These are phyloP conservation scores for Nemoura dubitans DNA, from an alignment of 2,888 invertebrate genomes.

Conservation along the genomic window DNA sequence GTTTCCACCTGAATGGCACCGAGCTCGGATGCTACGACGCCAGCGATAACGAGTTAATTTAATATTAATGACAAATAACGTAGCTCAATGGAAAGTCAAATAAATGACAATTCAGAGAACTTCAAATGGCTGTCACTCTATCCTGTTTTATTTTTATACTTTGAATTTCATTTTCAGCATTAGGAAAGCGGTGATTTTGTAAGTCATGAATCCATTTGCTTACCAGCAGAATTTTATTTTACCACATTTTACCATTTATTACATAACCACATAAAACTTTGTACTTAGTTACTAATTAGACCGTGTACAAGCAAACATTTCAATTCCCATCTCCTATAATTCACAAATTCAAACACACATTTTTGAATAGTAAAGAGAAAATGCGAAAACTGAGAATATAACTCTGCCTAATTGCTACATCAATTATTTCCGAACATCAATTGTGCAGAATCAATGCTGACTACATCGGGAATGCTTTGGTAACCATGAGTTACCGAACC, in stretches of 20 bases:
- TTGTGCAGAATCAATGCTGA: background rate
- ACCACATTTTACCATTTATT: background rate
- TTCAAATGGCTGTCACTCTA: too few species aligned
- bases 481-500: constrained; percentile 2
- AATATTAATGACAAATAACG: background rate
- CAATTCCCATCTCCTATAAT: background rate
- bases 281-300: background rate
- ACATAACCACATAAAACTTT: background rate
- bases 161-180: too few species aligned
- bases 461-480: background rate
- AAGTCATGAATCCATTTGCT: too few species aligned
- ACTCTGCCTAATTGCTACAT: background rate
- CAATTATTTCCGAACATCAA: background rate
- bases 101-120: too few species aligned
- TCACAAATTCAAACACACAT: background rate
- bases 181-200: too few species aligned
- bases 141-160: too few species aligned
- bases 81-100: background rate
- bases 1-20: background rate
- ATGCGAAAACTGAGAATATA: background rate
- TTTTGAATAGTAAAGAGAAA: background rate
- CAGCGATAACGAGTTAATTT: background rate
- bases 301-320: background rate
- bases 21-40: background rate
- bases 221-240: background rate